phyloP scores from a whole-genome alignment of 2,113 vertebrate genomes.

The Otolemur garnettii region DNA sequence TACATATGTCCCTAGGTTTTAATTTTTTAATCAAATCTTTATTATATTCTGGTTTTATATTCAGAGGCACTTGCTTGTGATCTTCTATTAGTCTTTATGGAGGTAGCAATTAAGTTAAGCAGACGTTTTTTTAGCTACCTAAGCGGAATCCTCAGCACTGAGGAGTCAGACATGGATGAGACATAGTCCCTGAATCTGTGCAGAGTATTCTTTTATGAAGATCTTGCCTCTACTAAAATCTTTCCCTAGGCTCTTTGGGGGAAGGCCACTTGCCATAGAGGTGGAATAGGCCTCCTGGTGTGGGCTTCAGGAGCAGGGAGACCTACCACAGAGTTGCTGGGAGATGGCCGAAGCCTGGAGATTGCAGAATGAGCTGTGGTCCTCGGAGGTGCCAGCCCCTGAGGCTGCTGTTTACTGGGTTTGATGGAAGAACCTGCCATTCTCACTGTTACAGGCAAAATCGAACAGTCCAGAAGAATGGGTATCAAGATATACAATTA shows the following conservation, averaged over 20 bases:
- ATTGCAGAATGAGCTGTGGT: fast-evolving
- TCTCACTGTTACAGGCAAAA: background rate
- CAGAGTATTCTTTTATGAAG: background rate
- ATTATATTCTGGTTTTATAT: background rate
- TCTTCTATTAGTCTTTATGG: background rate
- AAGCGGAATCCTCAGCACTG: background rate
- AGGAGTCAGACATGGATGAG: background rate
- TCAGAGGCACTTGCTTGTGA: background rate
- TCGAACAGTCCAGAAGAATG: background rate
- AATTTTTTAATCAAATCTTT: constrained; percentile 3
- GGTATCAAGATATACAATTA: too few species aligned
- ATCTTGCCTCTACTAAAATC: background rate
- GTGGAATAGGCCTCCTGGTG: too few species aligned
- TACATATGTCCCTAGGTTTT: background rate
- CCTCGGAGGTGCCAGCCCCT: background rate
- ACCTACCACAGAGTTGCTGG: fast-evolving
- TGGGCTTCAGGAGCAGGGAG: background rate
- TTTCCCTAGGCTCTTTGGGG: background rate
- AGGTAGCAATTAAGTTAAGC: background rate
- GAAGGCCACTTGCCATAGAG: background rate
- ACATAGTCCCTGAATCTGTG: background rate
- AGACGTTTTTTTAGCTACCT: background rate
- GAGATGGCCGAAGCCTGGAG: background rate
- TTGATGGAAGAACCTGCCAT: background rate
- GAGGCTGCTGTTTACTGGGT: background rate